These are phyloP conservation scores for Celastrina argiolus DNA, from an alignment of 2,888 invertebrate species.

Conservation along the genomic window DNA sequence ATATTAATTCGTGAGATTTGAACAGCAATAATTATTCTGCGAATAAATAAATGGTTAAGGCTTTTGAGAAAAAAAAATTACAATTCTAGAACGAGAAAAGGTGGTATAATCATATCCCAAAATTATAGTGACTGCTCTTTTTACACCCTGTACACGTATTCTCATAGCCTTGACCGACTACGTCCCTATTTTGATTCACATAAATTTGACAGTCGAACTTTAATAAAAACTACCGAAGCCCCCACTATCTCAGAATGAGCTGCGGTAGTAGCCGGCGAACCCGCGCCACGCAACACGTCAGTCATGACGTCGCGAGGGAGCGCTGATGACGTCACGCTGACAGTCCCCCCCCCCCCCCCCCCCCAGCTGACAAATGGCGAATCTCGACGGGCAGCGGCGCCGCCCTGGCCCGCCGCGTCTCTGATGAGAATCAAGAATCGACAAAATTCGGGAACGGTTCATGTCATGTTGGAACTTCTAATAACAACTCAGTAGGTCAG, in stretches of 20 bases:
- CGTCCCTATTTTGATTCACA: too few relatives aligned
- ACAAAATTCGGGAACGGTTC: background rate
- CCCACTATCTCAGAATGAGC: background rate
- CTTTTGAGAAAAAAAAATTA: too few relatives aligned
- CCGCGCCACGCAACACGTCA: background rate
- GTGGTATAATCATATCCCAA: too few relatives aligned
- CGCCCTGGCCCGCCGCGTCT: background rate
- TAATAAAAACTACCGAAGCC: background rate
- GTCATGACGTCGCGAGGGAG: background rate
- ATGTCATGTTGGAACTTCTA: background rate
- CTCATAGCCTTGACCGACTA: too few relatives aligned
- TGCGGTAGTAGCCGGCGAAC: background rate
- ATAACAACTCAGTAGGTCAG: background rate
- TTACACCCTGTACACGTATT: too few relatives aligned
- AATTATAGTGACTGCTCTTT: too few relatives aligned
- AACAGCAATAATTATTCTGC: too few relatives aligned
- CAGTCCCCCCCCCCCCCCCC: background rate
- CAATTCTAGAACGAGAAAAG: too few relatives aligned
- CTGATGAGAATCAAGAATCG: background rate
- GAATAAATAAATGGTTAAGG: too few relatives aligned
- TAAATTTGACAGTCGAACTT: background rate
- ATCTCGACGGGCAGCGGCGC: background rate
- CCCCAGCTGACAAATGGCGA: background rate
- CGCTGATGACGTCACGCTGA: background rate
- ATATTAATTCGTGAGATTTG: too few relatives aligned